Conservation (phyloP, 1,140 invertebrate genomes). For the Oryzaephilus surinamensis region DNA sequence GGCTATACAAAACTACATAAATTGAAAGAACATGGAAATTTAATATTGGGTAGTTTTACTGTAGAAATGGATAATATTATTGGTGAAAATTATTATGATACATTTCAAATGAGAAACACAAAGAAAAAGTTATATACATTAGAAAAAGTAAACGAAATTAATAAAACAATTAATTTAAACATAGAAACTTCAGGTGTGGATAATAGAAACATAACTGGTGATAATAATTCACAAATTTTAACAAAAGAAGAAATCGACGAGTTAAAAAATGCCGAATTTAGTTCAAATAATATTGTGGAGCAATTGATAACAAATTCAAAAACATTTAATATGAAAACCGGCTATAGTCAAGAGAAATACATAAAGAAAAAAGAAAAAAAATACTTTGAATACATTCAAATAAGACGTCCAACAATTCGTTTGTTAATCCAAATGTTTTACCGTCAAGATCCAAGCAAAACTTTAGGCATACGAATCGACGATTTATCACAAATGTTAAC, state of each 20-base stretch:
- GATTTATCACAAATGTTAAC: slow-evolving; percentile 78
- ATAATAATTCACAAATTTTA: slow-evolving; percentile 77
- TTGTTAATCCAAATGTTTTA: slow-evolving; percentile 71
- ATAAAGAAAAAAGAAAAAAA: slow-evolving; percentile 89
- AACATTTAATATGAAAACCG: slow-evolving; percentile 78
- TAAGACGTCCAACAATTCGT: slow-evolving; percentile 63
- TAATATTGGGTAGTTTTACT: slow-evolving; percentile 59
- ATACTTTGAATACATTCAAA: slow-evolving; percentile 69
- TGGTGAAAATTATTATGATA: slow-evolving; percentile 63
- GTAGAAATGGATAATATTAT: slow-evolving; percentile 58
- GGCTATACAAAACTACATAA: slow-evolving; percentile 66
- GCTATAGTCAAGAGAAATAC: slow-evolving; percentile 90
- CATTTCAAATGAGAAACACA: slow-evolving; percentile 64
- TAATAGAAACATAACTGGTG: slow-evolving; percentile 75
- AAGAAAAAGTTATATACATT: slow-evolving; percentile 48
- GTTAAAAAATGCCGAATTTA: slow-evolving; percentile 60
- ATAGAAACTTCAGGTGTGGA: slow-evolving; percentile 67
- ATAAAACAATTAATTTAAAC: slow-evolving; percentile 37
- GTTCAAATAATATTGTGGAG: slow-evolving; percentile 73
- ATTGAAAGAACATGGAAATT: slow-evolving; percentile 47
- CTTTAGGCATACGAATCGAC: slow-evolving; percentile 72
- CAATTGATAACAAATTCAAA: slow-evolving; percentile 81
- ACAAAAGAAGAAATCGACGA: slow-evolving; percentile 71
- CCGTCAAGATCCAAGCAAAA: slow-evolving; percentile 59
- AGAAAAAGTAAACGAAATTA: slow-evolving; percentile 41